Evolutionary conservation across 37 sponge, comb jelly and placozoan species (phyloP).

Genomic region (Mnemiopsis leidyi): DNA sequence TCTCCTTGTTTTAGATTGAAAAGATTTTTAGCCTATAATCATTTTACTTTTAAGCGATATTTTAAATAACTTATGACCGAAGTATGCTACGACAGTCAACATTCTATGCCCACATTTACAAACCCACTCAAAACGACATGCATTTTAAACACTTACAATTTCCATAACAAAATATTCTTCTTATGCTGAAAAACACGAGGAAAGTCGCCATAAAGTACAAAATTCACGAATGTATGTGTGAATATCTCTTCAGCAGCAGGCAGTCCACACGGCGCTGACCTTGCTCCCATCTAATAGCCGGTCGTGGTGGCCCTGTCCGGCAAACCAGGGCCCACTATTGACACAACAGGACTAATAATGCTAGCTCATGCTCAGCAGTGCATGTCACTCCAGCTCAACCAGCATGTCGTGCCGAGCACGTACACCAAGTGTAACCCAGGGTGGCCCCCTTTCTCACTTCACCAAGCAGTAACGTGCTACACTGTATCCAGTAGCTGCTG

Average conservation of each 20-base stretch:
- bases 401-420: not conserved
- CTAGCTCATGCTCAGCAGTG: not conserved
- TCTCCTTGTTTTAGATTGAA: too few species aligned
- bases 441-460: not conserved
- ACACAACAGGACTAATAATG: too few species aligned
- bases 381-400: not conserved
- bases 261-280: not conserved
- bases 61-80: too few species aligned
- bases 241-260: not conserved
- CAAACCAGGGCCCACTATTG: not conserved
- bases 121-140: too few species aligned
- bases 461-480: not conserved
- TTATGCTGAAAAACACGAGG: not conserved
- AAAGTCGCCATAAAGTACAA: not conserved
- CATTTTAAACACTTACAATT: too few species aligned
- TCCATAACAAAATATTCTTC: too few species aligned
- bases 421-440: not conserved
- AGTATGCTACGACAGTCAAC: not conserved
- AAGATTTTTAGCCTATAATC: too few species aligned
- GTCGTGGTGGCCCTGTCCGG: too few species aligned
- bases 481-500: not conserved
- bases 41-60: too few species aligned
- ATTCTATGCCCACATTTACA: not conserved
- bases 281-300: too few species aligned
- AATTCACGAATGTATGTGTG: not conserved